phyloP scores from a whole-genome alignment of 2,113 vertebrate species.

The Anarhynchus alexandrinus region DNA sequence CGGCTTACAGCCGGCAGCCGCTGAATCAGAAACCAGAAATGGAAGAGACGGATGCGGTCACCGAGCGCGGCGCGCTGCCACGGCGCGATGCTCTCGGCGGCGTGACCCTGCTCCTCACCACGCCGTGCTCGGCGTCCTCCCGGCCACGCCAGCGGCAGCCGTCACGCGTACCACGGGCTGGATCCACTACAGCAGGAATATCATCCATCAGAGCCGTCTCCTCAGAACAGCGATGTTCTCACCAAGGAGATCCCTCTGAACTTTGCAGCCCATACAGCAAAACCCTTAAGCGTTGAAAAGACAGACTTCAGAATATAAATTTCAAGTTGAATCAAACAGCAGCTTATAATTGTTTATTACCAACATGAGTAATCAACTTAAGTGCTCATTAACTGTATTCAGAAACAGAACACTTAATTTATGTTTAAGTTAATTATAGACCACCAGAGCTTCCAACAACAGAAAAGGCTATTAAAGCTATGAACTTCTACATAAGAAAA shows the following conservation, averaged over 20 bases:
- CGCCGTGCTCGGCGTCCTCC: neutral
- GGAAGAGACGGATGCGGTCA: neutral
- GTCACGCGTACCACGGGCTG: accelerated
- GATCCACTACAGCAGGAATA: accelerated
- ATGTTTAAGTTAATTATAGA: neutral
- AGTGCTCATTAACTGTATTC: neutral
- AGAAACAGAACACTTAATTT: neutral
- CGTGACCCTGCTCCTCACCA: accelerated
- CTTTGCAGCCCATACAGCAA: neutral
- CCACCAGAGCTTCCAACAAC: neutral
- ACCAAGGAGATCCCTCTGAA: accelerated
- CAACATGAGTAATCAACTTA: accelerated
- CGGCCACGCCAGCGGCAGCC: accelerated
- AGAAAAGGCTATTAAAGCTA: neutral
- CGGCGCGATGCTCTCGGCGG: too few relatives aligned
- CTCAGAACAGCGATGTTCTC: accelerated
- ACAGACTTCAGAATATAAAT: neutral
- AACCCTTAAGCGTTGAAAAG: accelerated
- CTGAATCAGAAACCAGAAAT: neutral
- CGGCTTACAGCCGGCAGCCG: neutral
- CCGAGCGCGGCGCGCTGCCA: neutral
- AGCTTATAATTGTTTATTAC: neutral
- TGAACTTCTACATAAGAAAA: neutral
- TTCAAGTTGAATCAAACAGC: neutral
- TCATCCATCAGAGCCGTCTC: accelerated